Conservation (phyloP, 2,888 invertebrate species). For the Drosophila yooni region DNA sequence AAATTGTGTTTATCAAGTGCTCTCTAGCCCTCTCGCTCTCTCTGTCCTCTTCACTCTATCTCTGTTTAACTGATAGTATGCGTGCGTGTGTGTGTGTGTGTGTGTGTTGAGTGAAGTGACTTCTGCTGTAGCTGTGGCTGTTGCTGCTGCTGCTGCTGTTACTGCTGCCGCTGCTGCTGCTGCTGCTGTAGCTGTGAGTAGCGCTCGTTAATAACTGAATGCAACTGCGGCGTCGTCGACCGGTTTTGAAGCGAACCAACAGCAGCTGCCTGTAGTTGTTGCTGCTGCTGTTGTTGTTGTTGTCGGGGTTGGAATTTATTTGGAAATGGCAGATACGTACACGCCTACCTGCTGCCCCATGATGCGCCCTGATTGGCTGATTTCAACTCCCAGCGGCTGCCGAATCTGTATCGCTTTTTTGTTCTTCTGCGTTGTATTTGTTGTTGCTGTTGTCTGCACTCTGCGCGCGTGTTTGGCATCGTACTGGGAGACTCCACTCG, state of each 20-base stretch:
- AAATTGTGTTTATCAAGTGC: slow-evolving; percentile 29
- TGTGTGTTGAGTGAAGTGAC: slow-evolving; percentile 74
- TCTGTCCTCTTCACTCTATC: neutral
- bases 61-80: slow-evolving; percentile 20
- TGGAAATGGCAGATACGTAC: slow-evolving; percentile 81
- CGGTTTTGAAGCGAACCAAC: slow-evolving; percentile 81
- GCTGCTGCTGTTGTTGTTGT: slow-evolving; percentile 41
- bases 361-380: slow-evolving; percentile 73
- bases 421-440: slow-evolving; percentile 25
- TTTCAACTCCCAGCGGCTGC: slow-evolving; percentile 44
- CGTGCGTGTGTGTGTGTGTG: slow-evolving; percentile 24
- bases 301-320: slow-evolving; percentile 77
- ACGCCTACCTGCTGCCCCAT: slow-evolving; percentile 77
- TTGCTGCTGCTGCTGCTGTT: slow-evolving; percentile 55
- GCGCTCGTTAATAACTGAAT: slow-evolving; percentile 84
- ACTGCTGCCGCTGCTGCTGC: slow-evolving; percentile 46
- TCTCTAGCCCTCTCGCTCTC: slow-evolving; percentile 31
- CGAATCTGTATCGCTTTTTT: slow-evolving; percentile 45
- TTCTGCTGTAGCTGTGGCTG: slow-evolving; percentile 72
- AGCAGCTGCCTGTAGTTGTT: slow-evolving; percentile 45
- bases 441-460: slow-evolving; percentile 28
- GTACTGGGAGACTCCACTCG: slow-evolving; percentile 33
- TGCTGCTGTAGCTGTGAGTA: slow-evolving; percentile 79
- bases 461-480: slow-evolving; percentile 48
- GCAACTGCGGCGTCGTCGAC: slow-evolving; percentile 81